Percentiles rank a stretch among this genome's conserved stretches.
Evolutionary conservation across 2,888 invertebrate genomes (phyloP).

Genomic region (Rhodophaea formosa): DNA sequence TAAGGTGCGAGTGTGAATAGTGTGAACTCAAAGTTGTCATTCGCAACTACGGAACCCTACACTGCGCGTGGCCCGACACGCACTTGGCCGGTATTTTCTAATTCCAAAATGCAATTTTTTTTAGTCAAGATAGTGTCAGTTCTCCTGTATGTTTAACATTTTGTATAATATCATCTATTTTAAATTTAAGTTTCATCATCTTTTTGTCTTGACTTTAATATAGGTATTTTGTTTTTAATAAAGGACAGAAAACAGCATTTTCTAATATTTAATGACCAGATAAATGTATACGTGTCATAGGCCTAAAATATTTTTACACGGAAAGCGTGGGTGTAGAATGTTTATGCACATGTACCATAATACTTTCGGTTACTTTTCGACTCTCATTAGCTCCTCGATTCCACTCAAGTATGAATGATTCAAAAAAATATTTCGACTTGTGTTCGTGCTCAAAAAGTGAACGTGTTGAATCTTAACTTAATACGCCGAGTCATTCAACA

Average conservation of each 20-base stretch:
- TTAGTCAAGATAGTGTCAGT: conserved; percentile 5
- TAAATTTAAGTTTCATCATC: no score
- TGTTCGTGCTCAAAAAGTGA: conserved; percentile 33
- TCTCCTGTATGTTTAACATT: conserved; percentile 12
- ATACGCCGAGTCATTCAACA: conserved; percentile 35
- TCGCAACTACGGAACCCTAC: no score
- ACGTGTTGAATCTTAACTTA: conserved; percentile 43
- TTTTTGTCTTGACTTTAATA: no score
- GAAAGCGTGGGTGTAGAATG: conserved; percentile 32
- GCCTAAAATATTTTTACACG: conserved; percentile 34
- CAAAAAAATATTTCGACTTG: conserved; percentile 29
- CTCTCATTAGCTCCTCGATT: conserved; percentile 13
- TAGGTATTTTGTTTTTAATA: no score
- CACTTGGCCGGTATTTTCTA: no score
- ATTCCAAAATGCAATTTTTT: neutral
- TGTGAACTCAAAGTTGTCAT: no score
- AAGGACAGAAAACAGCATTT: no score
- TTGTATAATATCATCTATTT: no score
- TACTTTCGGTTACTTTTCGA: conserved; percentile 14
- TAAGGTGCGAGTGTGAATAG: no score
- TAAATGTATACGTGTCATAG: conserved; percentile 33
- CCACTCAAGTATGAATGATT: conserved; percentile 24
- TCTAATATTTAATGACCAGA: no score
- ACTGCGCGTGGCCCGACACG: no score
- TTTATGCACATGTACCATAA: conserved; percentile 33